Base-by-base conservation (phyloP, 1,140 invertebrate species). In the Hylaeus volcanicus region DNA sequence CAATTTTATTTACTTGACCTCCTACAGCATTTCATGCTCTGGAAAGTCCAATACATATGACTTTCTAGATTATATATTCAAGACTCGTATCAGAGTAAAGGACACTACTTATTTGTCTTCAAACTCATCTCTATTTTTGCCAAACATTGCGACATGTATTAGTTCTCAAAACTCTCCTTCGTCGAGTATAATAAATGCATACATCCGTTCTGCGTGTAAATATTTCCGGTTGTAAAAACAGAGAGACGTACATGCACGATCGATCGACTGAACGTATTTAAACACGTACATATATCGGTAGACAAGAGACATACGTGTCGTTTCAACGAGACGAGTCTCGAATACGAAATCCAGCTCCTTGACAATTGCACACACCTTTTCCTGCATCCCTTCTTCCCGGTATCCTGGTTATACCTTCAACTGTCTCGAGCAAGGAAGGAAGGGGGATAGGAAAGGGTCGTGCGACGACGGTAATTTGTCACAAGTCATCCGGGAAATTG, bases 331-430 rank as follows among this genome's bases (percentile, higher is more conserved):
- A 88, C 87, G 80, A 86, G 55, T 43, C 43, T 74, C 73, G 88
- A 88, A 88, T 89, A 88, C 87, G 78, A 88, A 89, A 89, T 85
- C 64, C 61, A 56, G 51, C 15, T 64, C 15, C 58, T 74, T 65
- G 56, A 80, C 71, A 72, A 69, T 78, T 83, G 74, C 68, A 60
- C 64, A 60, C 69, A 56, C 43, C 66, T 55, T 37, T 69, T 74
- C 73, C 58, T 74, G 68, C 48, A 72, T 83, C 71, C 69, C 51
- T 73, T 76, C 72, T 65, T 53, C 53, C 39, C 8, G 15, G 43
- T 63, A 65, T 63, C 37, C 37, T 53, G 26, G 11, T 68, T 76
- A 53, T 61, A 60, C 43, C 56, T 58, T 73, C 56, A 14, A 81
- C 26, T 37, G 5, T 8, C 12, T 48, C 51, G 43, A 11, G 73